Percentiles rank a stretch among this genome's conserved stretches.
Conservation (phyloP, 1,140 invertebrate genomes). For the Plodia interpunctella region DNA sequence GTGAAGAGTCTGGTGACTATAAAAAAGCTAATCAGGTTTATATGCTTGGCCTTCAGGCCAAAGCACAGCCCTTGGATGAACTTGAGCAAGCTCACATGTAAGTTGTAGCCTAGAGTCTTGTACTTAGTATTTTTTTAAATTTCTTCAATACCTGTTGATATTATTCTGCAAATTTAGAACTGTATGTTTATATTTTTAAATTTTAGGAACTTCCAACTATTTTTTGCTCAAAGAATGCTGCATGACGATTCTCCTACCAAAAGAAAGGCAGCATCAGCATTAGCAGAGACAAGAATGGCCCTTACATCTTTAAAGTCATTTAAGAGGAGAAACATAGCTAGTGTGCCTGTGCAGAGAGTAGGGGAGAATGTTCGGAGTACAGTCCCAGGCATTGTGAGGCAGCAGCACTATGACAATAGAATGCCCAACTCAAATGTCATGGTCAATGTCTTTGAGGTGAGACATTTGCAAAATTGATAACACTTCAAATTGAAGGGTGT, state of each 20-base stretch:
- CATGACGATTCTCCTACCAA: constrained; percentile 79
- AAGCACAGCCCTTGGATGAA: constrained; percentile 85
- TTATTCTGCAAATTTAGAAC: constrained; percentile 12
- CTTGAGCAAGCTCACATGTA: constrained; percentile 84
- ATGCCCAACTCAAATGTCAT: constrained; percentile 61
- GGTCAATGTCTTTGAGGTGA: constrained; percentile 72
- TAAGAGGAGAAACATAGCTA: constrained; percentile 75
- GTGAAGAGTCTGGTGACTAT: constrained; percentile 85
- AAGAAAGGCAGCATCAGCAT: constrained; percentile 73
- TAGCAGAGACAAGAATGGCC: constrained; percentile 83
- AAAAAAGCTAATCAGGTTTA: constrained; percentile 86
- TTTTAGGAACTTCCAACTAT: constrained; percentile 80
- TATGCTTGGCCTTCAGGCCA: constrained; percentile 81
- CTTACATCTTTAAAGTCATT: constrained; percentile 83
- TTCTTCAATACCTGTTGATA: too few relatives aligned
- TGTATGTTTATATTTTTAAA: constrained; percentile 14
- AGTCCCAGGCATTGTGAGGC: constrained; percentile 57
- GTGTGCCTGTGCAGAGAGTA: constrained; percentile 66
- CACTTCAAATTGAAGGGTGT: too few relatives aligned
- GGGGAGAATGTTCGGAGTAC: constrained; percentile 60
- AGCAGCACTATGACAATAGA: constrained; percentile 47
- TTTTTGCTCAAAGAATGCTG: constrained; percentile 78
- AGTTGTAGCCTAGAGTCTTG: too few relatives aligned
- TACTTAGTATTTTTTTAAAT: constrained; percentile 12
- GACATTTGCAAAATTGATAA: neutral